Evolutionary conservation across 2,888 invertebrate species (phyloP), one percentile per base, ranked within the genome.

Genomic region (Electrophaes corylata): DNA sequence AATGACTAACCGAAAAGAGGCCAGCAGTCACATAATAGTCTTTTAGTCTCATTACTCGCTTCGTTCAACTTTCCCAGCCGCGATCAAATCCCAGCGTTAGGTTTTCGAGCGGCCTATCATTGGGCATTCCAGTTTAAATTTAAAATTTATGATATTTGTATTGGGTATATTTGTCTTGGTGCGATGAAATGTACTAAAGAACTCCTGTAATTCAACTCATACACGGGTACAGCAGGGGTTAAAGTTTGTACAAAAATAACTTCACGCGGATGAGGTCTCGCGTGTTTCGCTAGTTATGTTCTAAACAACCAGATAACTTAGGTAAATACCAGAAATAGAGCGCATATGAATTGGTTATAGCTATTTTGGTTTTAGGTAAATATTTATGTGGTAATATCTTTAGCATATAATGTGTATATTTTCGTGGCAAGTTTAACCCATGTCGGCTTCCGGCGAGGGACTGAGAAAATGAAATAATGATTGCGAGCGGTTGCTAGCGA

Each of bases 391-490:
- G 16, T 43, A 26, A 29, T 8, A 10, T 10, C n/a, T 29, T 29
- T 29, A 29, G 26, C 8, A 29, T 10, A 29, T n/a, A n/a, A n/a
- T 10, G 10, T 29, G 26, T 29, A 1, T 26, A 6, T 43, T 43
- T 43, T 43, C 11, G 19, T 47, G 51, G 57, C 43, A 55, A 64
- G 52, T 43, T 60, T 52, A 52, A 57, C 40, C 53, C 47, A 54
- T 59, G 43, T 45, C 26, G 57, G 56, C 37, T 43, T 54, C 19
- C 35, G 20, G 20, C 14, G 10, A 37, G 57, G 57, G 54, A 57
- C 55, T 12, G 49, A 44, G 46, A 41, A 43, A 60, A 55, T 65
- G 44, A 65, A 62, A 62, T 65, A 65, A 65, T 65, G 52, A 60
- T 60, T 37, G 53, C 53, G 33, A 35, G 49, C 52, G 57, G 60